Conservation (phyloP, 2,888 invertebrate species). For the Harpalus rufipes region DNA sequence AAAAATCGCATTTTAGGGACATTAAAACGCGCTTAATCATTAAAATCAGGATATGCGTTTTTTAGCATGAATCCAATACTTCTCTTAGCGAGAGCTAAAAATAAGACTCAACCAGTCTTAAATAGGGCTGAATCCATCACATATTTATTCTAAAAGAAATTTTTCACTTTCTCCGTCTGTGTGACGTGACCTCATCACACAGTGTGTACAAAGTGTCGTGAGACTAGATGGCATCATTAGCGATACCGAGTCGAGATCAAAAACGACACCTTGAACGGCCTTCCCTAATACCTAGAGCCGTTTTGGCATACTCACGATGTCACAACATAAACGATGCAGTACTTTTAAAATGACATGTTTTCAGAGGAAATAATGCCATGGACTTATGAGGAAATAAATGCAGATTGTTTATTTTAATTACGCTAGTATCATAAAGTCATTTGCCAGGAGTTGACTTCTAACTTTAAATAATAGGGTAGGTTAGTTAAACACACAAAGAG, state of each 20-base stretch:
- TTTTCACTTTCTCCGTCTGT: background rate
- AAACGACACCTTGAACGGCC: slow-evolving; percentile 49
- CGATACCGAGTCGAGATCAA: slow-evolving; percentile 1
- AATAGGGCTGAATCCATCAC: too few relatives aligned
- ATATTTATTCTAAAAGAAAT: background rate
- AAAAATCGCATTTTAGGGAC: too few relatives aligned
- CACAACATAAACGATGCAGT: background rate
- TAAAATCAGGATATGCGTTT: too few relatives aligned
- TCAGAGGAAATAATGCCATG: background rate
- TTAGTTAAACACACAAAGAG: background rate
- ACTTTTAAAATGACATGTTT: slow-evolving; percentile 38
- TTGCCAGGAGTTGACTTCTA: background rate
- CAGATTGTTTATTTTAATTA: slow-evolving; percentile 17
- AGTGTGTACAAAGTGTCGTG: background rate
- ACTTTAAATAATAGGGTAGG: background rate
- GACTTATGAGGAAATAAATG: slow-evolving; percentile 23
- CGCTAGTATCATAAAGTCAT: background rate
- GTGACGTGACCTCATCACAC: background rate
- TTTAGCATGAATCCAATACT: too few relatives aligned
- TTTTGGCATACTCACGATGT: background rate
- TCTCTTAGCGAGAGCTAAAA: too few relatives aligned
- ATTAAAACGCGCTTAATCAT: too few relatives aligned
- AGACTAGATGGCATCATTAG: slow-evolving; percentile 61
- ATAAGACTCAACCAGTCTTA: too few relatives aligned
- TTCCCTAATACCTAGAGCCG: slow-evolving; percentile 8